Conservation (phyloP, 2,888 invertebrate genomes). For the Drosophila paramelanica region DNA sequence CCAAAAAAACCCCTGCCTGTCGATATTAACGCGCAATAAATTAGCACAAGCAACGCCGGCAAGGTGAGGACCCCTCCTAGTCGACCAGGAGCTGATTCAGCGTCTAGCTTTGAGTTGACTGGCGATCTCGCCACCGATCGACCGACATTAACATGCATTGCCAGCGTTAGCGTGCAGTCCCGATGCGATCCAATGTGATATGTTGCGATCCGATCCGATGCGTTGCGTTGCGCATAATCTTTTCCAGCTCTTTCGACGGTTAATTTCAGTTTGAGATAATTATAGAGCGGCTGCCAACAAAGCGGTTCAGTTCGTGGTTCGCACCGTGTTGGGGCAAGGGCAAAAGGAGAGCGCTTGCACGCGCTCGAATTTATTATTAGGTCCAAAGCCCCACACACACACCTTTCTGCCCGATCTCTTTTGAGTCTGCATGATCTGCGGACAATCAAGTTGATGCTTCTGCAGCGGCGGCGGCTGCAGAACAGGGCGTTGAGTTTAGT, state of each 20-base stretch:
- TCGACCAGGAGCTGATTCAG: conserved; percentile 1
- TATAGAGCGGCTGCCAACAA: conserved; percentile 82
- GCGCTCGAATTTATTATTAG: conserved; percentile 83
- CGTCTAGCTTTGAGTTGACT: conserved; percentile 26
- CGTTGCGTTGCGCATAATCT: conserved; percentile 74
- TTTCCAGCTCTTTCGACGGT: conserved; percentile 80
- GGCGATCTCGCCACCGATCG: conserved; percentile 16
- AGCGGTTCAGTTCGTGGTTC: conserved; percentile 25
- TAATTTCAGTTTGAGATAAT: conserved; percentile 84
- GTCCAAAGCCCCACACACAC: conserved; percentile 11
- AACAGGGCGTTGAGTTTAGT: conserved; percentile 78
- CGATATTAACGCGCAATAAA: conserved; percentile 83
- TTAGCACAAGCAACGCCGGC: conserved; percentile 68
- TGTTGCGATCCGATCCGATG: conserved; percentile 35
- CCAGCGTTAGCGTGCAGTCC: conserved; percentile 55
- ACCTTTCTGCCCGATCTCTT: neutral
- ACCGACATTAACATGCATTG: conserved; percentile 60
- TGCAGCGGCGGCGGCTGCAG: conserved; percentile 47
- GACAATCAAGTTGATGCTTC: conserved; percentile 69
- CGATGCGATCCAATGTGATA: conserved; percentile 18
- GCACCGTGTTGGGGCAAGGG: conserved; percentile 14
- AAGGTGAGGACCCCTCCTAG: no score
- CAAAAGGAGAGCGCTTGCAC: conserved; percentile 71
- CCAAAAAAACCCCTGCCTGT: conserved; percentile 62
- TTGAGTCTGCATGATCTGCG: conserved; percentile 10